Conservation (phyloP, 2,797 vertebrate species). For the Anniella stebbinsi region DNA sequence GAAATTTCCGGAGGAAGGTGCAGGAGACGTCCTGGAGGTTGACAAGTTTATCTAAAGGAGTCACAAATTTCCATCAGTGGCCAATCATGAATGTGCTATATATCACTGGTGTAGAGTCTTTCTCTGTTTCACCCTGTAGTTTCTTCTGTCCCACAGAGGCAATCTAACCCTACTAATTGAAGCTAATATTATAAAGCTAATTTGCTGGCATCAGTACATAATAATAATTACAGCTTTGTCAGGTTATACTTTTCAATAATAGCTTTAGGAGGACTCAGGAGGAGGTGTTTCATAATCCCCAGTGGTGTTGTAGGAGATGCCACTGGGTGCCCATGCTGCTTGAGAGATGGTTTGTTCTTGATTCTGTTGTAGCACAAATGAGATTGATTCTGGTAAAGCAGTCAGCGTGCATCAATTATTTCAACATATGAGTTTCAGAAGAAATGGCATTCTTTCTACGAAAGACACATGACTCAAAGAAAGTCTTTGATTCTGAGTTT, state of each 20-base stretch:
- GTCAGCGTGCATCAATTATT: constrained; percentile 73
- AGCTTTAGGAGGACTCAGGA: not conserved
- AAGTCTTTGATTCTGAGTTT: constrained; percentile 70
- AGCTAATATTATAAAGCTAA: not conserved
- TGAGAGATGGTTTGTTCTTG: constrained; percentile 62
- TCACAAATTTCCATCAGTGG: too few species aligned
- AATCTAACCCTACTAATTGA: not conserved
- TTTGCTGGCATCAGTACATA: constrained; percentile 6
- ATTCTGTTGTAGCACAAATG: not conserved
- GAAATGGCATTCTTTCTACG: constrained; percentile 72
- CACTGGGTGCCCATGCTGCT: constrained; percentile 14
- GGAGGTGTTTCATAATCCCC: not conserved
- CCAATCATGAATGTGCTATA: too few species aligned
- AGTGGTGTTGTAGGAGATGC: constrained; percentile 14
- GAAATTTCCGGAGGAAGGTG: too few species aligned
- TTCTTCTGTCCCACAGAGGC: not conserved
- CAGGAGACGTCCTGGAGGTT: too few species aligned
- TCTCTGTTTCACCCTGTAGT: not conserved
- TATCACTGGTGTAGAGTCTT: not conserved
- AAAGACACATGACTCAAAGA: constrained; percentile 66
- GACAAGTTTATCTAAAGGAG: too few species aligned
- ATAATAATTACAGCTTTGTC: not conserved
- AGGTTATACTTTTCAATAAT: constrained; percentile 25
- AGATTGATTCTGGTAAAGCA: constrained; percentile 11
- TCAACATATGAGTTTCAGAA: constrained; percentile 64